Base-by-base conservation (phyloP, 2,113 vertebrate genomes). In the Dasyprocta punctata region DNA sequence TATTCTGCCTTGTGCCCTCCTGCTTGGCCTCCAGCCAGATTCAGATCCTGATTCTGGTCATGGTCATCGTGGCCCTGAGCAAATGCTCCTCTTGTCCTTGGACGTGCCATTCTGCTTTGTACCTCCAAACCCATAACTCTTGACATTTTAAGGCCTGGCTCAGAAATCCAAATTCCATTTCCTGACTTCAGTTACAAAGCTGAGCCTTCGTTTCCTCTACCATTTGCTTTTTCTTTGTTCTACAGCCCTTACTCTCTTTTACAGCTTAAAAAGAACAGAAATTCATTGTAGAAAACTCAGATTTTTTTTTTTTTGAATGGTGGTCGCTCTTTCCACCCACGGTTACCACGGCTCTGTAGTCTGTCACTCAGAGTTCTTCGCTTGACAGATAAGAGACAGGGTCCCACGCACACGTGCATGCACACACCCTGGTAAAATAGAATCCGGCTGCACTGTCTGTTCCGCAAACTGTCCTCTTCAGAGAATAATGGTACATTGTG, bases 261-360 rank as follows among this genome's bases (percentile, higher is more conserved):
- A 16, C 28, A 52, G 47, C 2, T 58, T 1, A 84, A 84, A 67
- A 56, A 86, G 61, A 65, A 16, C 20, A 38, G 0, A 80, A 8
- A 69, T 5, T 16, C 6, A 0, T 65, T 14, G 7, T 11, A 33
- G 69, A 56, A 77, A 80, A 89, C 24, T 12, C n/a, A 69, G 82
- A 77, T 58, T 17, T 54, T n/a, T 19, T 56, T 6, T 56, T 56
- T 44, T 30, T 83, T 92, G 78, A 81, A 95, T 44, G 41, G 75
- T 58, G 17, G 16, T 60, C 9, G 1, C 28, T 36, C 26, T 41
- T 61, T 88, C 22, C 0, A 0, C 47, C 36, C 4, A 0, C 28
- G 1, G 41, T 3, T 36, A 67, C 20, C 24, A 56, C 2, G 61
- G 61, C 22, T 47, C 9, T 1, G 11, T 4, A 36, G 65, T 19